These are phyloP conservation scores for Alosa alosa DNA, from an alignment of 2,113 vertebrate genomes.

Conservation along the genomic window DNA sequence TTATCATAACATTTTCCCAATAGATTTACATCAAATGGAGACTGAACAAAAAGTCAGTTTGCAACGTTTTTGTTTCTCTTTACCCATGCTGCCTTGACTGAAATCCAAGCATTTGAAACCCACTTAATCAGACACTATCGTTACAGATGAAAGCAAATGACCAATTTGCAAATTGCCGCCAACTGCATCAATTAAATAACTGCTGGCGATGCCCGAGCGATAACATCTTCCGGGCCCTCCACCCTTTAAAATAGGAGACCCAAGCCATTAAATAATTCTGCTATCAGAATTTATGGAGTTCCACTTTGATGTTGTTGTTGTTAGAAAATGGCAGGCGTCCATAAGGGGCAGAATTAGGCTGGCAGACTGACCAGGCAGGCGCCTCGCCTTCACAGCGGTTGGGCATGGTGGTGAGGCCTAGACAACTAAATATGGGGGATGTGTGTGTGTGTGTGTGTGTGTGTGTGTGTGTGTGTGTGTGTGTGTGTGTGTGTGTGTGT, in stretches of 20 bases:
- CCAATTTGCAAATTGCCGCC: conserved; percentile 48
- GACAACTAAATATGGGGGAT: conserved; percentile 17
- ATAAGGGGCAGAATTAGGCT: conserved; percentile 38
- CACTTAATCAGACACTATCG: conserved; percentile 46
- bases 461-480: background rate
- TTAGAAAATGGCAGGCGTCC: conserved; percentile 43
- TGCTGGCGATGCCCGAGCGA: conserved; percentile 44
- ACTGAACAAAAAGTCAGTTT: conserved; percentile 20
- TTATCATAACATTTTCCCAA: background rate
- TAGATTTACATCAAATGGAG: conserved; percentile 9
- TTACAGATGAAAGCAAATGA: conserved; percentile 58
- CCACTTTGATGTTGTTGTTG: conserved; percentile 54
- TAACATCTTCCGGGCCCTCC: conserved; percentile 49
- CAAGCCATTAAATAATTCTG: conserved; percentile 57
- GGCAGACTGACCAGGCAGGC: conserved; percentile 39
- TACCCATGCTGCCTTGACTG: conserved; percentile 18
- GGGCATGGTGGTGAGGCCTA: conserved; percentile 4
- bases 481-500: background rate
- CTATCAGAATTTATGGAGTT: conserved; percentile 53
- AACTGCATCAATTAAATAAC: conserved; percentile 58
- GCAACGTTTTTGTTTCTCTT: conserved; percentile 37
- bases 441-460: background rate
- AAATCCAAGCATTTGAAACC: conserved; percentile 31
- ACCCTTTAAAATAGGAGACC: conserved; percentile 55
- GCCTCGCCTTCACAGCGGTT: conserved; percentile 30